These are phyloP conservation scores for Patagioenas fasciata DNA, from an alignment of 2,113 vertebrate species.

Conservation along the genomic window DNA sequence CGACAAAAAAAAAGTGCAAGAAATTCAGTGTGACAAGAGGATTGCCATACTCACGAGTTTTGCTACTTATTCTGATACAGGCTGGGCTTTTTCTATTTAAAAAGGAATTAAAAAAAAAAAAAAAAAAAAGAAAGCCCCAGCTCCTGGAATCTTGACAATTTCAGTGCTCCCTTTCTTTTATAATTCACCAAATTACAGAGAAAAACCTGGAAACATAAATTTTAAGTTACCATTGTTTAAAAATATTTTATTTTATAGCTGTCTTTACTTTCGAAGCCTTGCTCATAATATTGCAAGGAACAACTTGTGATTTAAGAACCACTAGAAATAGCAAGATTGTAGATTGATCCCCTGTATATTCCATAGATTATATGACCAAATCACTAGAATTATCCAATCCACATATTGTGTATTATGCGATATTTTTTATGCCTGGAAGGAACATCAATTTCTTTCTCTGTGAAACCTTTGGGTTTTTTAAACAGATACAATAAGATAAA, in stretches of 20 bases:
- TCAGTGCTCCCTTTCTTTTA: not conserved
- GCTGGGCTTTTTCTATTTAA: not conserved
- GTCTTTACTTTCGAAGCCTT: not conserved
- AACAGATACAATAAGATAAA: not conserved
- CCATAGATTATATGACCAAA: not conserved
- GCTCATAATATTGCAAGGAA: not conserved
- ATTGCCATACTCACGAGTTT: not conserved
- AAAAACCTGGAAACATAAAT: not conserved
- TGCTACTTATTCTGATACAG: constrained; percentile 1
- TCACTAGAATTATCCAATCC: not conserved
- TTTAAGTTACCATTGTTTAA: not conserved
- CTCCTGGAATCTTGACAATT: not conserved
- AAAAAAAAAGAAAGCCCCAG: not conserved
- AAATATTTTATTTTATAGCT: not conserved
- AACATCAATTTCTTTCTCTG: not conserved
- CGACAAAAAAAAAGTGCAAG: not conserved
- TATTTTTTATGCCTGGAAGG: not conserved
- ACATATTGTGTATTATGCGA: not conserved
- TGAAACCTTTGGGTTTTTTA: not conserved
- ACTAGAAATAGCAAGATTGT: not conserved
- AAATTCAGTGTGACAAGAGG: constrained; percentile 15
- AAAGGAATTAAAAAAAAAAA: not conserved
- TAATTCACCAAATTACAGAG: not conserved
- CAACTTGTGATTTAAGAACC: not conserved
- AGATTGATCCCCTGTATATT: not conserved